phyloP scores from a whole-genome alignment of 2,888 invertebrate genomes.

The Nebria brevicollis region DNA sequence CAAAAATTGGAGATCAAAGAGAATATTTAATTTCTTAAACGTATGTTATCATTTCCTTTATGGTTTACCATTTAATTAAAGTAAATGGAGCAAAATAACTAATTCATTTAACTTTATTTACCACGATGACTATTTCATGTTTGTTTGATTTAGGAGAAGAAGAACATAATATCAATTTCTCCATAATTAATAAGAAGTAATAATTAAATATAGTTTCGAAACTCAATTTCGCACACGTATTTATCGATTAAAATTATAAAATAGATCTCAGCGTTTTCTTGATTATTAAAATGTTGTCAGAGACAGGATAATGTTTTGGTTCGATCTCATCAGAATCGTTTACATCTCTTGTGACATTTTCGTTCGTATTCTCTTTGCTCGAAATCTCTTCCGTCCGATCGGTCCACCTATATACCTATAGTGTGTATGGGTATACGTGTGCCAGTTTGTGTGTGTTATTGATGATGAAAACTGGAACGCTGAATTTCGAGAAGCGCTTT shows the following conservation, averaged over 20 bases:
- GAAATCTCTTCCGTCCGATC: not conserved
- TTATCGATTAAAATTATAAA: not conserved
- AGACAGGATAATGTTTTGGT: not conserved
- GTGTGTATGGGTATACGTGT: constrained; percentile 2
- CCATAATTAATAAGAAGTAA: too few species aligned
- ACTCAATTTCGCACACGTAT: not conserved
- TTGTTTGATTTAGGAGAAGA: too few species aligned
- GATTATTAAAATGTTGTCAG: not conserved
- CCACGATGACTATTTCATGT: too few species aligned
- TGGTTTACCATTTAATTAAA: too few species aligned
- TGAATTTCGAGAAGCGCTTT: constrained; percentile 38
- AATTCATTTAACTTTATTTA: too few species aligned
- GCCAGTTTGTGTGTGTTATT: constrained; percentile 27
- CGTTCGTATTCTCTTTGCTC: not conserved
- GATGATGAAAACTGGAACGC: constrained; percentile 44
- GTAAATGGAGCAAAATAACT: too few species aligned
- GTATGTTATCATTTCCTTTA: too few species aligned
- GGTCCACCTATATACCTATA: constrained; percentile 2
- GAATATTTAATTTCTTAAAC: too few species aligned
- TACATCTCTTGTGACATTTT: not conserved
- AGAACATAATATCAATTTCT: too few species aligned
- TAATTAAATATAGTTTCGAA: too few species aligned
- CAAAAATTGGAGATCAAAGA: too few species aligned
- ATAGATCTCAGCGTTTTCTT: not conserved
- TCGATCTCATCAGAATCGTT: not conserved